These are phyloP conservation scores for Porites evermanni DNA, from an alignment of 92 coral and sea anemone genomes.

Conservation along the genomic window DNA sequence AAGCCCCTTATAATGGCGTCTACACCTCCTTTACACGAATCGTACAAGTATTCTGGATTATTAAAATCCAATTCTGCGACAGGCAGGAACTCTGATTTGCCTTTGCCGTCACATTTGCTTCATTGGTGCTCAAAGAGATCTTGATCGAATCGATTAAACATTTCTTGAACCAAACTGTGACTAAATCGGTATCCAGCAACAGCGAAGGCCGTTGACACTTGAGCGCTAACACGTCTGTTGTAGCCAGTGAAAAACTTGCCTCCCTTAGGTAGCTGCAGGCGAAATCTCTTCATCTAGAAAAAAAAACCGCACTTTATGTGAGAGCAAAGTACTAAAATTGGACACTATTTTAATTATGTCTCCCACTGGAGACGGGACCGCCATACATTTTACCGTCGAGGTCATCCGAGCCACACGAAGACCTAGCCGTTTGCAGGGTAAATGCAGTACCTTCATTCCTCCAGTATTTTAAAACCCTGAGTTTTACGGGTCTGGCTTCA, in stretches of 20 bases:
- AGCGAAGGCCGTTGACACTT: conserved; percentile 60
- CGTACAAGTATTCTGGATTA: conserved; percentile 60
- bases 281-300: not conserved
- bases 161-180: conserved; percentile 62
- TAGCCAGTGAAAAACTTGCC: conserved; percentile 50
- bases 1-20: conserved; percentile 63
- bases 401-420: no score
- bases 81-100: conserved; percentile 17
- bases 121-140: conserved; percentile 21
- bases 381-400: no score
- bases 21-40: conserved; percentile 43
- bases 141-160: conserved; percentile 47
- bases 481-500: no score
- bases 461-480: no score
- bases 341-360: no score
- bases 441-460: no score
- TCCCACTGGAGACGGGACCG: no score
- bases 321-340: no score
- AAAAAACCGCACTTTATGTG: no score
- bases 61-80: conserved; percentile 49
- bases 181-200: conserved; percentile 77
- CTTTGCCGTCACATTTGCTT: conserved; percentile 5
- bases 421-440: no score
- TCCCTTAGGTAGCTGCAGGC: not conserved
- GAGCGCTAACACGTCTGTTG: conserved; percentile 39